Conservation (phyloP, 1,140 invertebrate genomes). For the Zophobas atratus region DNA sequence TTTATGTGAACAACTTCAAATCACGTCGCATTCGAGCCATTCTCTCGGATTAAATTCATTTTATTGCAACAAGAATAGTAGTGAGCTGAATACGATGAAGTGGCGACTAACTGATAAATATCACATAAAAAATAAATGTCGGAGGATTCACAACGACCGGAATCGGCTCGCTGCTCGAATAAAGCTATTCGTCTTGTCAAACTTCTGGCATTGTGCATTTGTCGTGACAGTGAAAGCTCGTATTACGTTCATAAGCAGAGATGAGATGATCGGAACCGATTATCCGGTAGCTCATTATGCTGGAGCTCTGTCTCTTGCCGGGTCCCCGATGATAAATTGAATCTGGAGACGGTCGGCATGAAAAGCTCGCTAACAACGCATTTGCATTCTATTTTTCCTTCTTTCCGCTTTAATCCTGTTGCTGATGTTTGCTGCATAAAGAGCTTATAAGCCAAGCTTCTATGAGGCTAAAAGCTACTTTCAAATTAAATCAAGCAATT, state of each 20-base stretch:
- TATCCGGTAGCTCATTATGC: slow-evolving; percentile 37
- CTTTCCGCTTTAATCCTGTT: slow-evolving; percentile 39
- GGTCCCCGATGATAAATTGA: slow-evolving; percentile 33
- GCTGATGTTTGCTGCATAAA: slow-evolving; percentile 36
- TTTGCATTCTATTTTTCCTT: slow-evolving; percentile 42
- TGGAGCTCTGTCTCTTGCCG: slow-evolving; percentile 28
- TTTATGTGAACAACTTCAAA: no score
- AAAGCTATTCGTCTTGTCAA: slow-evolving; percentile 31
- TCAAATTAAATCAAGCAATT: slow-evolving; percentile 41
- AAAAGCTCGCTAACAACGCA: slow-evolving; percentile 38
- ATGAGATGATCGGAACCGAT: slow-evolving; percentile 40
- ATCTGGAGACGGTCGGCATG: slow-evolving; percentile 37
- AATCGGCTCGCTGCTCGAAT: slow-evolving; percentile 8
- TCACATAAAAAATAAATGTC: not conserved
- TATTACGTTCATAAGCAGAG: slow-evolving; percentile 40
- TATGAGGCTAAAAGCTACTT: slow-evolving; percentile 24
- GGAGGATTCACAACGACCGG: not conserved
- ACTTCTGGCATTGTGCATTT: slow-evolving; percentile 27
- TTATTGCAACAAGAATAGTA: no score
- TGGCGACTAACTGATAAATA: not conserved
- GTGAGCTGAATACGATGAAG: not conserved
- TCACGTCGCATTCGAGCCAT: no score
- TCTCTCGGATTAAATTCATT: no score
- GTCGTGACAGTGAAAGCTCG: slow-evolving; percentile 34
- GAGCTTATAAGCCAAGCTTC: slow-evolving; percentile 30